phyloP scores from a whole-genome alignment of 2,113 vertebrate species.

The Odontophorus gujanensis region DNA sequence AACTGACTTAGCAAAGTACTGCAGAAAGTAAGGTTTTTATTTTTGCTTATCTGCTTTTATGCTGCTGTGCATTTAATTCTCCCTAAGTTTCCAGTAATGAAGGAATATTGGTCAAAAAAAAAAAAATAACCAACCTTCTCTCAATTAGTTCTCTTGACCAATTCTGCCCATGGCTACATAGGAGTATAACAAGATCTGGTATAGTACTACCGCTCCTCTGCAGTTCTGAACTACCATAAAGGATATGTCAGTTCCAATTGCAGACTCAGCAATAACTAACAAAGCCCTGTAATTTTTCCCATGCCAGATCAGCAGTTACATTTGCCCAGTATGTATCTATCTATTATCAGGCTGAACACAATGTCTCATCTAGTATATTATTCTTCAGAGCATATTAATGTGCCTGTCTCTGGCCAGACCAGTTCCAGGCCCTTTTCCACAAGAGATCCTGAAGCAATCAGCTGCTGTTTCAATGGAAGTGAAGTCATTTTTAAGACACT shows the following conservation, averaged over 20 bases:
- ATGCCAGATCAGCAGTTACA: neutral
- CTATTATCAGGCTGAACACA: neutral
- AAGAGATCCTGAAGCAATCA: neutral
- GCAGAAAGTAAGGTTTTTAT: slow-evolving; percentile 5
- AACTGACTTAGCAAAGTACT: neutral
- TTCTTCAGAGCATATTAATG: neutral
- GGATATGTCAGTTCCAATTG: neutral
- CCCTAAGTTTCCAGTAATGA: neutral
- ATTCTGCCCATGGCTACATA: neutral
- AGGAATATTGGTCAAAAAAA: neutral
- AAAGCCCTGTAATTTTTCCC: neutral
- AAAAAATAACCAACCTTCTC: neutral
- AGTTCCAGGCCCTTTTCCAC: neutral
- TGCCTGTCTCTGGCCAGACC: neutral
- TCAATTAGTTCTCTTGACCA: neutral
- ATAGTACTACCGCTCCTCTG: neutral
- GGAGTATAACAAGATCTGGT: neutral
- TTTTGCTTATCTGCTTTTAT: slow-evolving; percentile 8
- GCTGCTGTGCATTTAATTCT: neutral
- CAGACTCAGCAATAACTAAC: neutral
- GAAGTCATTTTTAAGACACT: neutral
- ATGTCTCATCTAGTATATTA: neutral
- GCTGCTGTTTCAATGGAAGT: neutral
- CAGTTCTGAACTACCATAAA: neutral
- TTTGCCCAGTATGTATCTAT: neutral